Conservation (phyloP, 1,140 invertebrate species). For the Scaptomyza hsui region DNA sequence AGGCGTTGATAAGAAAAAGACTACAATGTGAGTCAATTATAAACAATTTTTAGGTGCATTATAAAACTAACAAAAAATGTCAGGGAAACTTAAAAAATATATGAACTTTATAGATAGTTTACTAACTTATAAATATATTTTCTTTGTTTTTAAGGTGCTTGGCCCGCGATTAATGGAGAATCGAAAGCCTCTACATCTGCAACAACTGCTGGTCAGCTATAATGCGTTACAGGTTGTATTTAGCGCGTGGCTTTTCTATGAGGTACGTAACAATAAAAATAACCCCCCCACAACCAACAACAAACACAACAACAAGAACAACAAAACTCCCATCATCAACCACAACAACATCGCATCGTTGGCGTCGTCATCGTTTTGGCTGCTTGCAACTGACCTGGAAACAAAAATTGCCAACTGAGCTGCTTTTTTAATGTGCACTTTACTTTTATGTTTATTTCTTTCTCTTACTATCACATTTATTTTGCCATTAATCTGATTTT, state of each 20-base stretch:
- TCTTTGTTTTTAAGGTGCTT: slow-evolving; percentile 84
- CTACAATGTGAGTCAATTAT: slow-evolving; percentile 21
- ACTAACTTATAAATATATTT: too few relatives aligned
- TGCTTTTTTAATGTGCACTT: slow-evolving; percentile 47
- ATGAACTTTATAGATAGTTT: too few relatives aligned
- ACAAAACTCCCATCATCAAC: slow-evolving; percentile 28
- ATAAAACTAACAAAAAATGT: neutral
- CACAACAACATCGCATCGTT: slow-evolving; percentile 44
- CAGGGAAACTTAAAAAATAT: too few relatives aligned
- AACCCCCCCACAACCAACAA: slow-evolving; percentile 4
- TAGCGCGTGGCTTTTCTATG: slow-evolving; percentile 92
- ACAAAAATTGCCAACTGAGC: slow-evolving; percentile 1
- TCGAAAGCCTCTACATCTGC: slow-evolving; percentile 92
- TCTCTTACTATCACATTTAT: slow-evolving; percentile 21
- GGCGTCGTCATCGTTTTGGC: slow-evolving; percentile 39
- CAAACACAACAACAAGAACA: slow-evolving; percentile 10
- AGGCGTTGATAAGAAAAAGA: slow-evolving; percentile 30
- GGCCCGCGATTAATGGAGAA: slow-evolving; percentile 95
- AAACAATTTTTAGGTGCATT: neutral
- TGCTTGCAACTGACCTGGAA: slow-evolving; percentile 39
- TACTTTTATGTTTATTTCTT: slow-evolving; percentile 44
- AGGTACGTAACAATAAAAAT: slow-evolving; percentile 87
- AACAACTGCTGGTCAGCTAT: slow-evolving; percentile 91
- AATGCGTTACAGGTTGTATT: slow-evolving; percentile 94
- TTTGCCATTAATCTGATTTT: slow-evolving; percentile 66